These are phyloP conservation scores for Novumbra hubbsi DNA, from an alignment of 2,797 vertebrate species.

Conservation along the genomic window DNA sequence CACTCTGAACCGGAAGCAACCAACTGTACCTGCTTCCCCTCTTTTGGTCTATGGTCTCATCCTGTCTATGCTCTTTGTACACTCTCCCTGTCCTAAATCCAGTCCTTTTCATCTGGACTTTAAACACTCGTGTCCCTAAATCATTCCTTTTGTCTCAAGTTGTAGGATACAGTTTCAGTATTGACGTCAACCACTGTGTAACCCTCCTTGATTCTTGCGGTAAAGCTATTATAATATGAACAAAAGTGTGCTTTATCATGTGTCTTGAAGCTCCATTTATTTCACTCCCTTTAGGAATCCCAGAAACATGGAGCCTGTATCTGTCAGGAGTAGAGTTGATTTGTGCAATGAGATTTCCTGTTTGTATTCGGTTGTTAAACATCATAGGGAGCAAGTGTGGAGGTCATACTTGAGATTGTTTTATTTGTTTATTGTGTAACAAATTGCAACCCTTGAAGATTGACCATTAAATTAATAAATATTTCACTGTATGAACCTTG, in stretches of 20 bases:
- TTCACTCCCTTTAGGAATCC: neutral
- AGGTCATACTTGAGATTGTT: constrained; percentile 10
- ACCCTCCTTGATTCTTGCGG: constrained; percentile 19
- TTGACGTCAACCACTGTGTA: constrained; percentile 19
- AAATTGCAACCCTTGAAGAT: constrained; percentile 17
- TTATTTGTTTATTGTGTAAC: constrained; percentile 28
- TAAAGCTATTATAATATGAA: constrained; percentile 26
- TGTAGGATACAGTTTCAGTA: constrained; percentile 20
- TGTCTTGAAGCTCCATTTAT: neutral
- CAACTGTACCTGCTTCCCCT: neutral
- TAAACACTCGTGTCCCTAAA: constrained; percentile 13
- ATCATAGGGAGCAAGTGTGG: constrained; percentile 12
- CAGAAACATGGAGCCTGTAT: constrained; percentile 8
- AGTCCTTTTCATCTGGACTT: neutral
- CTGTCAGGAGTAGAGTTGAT: neutral
- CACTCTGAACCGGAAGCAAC: neutral
- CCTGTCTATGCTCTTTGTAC: neutral
- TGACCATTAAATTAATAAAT: constrained; percentile 54
- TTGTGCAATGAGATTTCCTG: neutral
- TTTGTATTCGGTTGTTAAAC: neutral
- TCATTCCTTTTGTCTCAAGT: constrained; percentile 12
- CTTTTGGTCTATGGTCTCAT: neutral
- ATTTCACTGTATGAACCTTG: constrained; percentile 25
- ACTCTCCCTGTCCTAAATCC: neutral
- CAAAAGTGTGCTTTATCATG: constrained; percentile 19